These are phyloP conservation scores for Manduca sexta DNA, from an alignment of 1,140 invertebrate species.

Conservation along the genomic window DNA sequence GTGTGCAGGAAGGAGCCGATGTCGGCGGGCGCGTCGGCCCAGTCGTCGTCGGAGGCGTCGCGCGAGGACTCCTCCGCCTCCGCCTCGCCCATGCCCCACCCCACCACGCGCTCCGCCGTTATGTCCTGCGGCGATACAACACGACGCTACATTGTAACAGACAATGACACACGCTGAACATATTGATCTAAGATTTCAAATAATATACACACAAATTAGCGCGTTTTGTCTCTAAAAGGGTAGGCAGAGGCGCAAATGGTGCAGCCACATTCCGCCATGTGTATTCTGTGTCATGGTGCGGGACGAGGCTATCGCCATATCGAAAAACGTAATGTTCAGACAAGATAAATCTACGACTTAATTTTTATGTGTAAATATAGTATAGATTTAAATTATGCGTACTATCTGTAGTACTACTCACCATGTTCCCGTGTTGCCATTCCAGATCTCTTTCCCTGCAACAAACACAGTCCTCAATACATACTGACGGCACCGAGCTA, in stretches of 20 bases:
- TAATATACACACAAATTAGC: neutral
- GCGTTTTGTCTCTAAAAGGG: too few relatives aligned
- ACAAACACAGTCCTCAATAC: too few relatives aligned
- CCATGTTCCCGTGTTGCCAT: slow-evolving; percentile 59
- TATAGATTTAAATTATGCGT: neutral
- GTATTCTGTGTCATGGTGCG: too few relatives aligned
- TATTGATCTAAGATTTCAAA: too few relatives aligned
- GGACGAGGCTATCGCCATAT: too few relatives aligned
- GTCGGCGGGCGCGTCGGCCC: slow-evolving; percentile 50
- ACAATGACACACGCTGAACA: neutral
- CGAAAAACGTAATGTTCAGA: too few relatives aligned
- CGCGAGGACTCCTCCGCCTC: slow-evolving; percentile 8
- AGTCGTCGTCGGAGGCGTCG: slow-evolving; percentile 64
- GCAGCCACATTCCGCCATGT: too few relatives aligned
- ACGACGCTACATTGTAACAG: neutral
- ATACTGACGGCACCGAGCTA: too few relatives aligned
- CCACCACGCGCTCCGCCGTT: slow-evolving; percentile 48
- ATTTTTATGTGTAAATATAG: neutral
- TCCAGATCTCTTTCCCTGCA: slow-evolving; percentile 58
- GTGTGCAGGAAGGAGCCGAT: slow-evolving; percentile 61
- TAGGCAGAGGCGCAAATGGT: too few relatives aligned
- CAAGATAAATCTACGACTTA: too few relatives aligned
- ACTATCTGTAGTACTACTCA: too few relatives aligned
- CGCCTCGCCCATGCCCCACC: slow-evolving; percentile 29
- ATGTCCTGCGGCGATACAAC: slow-evolving; percentile 34